Percentiles rank a stretch among this genome's conserved stretches.
phyloP scores from a whole-genome alignment of 2,888 invertebrate species.

The Phymatocera aterrima region DNA sequence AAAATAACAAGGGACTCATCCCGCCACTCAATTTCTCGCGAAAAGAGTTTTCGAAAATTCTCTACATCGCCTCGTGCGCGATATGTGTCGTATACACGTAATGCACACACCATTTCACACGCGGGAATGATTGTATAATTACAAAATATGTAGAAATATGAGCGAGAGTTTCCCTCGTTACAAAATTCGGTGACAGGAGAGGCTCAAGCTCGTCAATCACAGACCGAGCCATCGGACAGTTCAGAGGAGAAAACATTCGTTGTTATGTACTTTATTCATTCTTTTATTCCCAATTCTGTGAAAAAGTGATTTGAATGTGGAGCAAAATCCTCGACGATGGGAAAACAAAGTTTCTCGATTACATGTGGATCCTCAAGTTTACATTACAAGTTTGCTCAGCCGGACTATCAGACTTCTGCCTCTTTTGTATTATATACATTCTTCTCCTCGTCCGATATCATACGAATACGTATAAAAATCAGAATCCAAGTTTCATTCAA shows the following conservation, averaged over 20 bases:
- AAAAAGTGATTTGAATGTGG: neutral
- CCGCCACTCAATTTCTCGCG: neutral
- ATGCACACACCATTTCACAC: no score
- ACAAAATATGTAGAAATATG: neutral
- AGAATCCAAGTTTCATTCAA: slow-evolving; percentile 26
- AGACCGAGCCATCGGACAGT: neutral
- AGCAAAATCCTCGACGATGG: neutral
- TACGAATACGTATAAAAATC: neutral
- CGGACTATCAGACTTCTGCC: neutral
- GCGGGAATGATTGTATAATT: no score
- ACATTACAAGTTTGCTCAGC: neutral
- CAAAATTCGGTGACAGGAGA: neutral
- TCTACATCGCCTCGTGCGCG: neutral
- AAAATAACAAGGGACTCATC: slow-evolving; percentile 35
- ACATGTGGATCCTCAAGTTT: neutral
- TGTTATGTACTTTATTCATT: neutral
- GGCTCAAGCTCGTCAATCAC: no score
- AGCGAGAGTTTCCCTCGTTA: slow-evolving; percentile 6
- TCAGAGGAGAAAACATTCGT: neutral
- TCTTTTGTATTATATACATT: neutral
- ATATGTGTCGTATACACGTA: neutral
- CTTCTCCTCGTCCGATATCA: neutral
- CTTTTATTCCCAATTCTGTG: neutral
- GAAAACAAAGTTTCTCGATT: neutral
- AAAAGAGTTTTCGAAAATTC: slow-evolving; percentile 31